A percentile compares a stretch with the other conserved stretches of the same genome.
Evolutionary conservation across 2,888 invertebrate species (phyloP).

Genomic region (Drosophila colorata): DNA sequence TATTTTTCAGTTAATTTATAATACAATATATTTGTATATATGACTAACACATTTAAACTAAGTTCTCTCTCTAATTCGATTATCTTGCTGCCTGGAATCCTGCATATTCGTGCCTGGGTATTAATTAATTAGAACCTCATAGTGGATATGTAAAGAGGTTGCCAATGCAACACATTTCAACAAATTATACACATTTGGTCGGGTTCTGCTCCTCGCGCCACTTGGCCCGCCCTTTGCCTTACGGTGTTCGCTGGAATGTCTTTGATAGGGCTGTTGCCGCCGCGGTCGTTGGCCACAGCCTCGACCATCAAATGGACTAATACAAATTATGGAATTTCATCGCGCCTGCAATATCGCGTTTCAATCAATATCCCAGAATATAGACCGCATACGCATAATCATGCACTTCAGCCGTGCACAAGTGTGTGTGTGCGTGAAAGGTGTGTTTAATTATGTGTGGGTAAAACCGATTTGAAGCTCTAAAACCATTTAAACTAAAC

Average conservation of each 20-base stretch:
- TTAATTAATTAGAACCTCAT: slow-evolving; percentile 2
- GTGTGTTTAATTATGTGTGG: slow-evolving; percentile 1
- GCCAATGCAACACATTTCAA: slow-evolving; percentile 9
- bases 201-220: neutral
- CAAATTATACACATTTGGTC: slow-evolving; percentile 18
- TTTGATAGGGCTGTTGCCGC: neutral
- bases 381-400: slow-evolving; percentile 25
- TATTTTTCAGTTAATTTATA: too few species aligned
- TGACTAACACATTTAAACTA: too few species aligned
- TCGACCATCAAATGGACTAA: slow-evolving; percentile 25
- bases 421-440: neutral
- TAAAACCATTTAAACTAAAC: too few species aligned
- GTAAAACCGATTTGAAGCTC: neutral
- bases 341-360: slow-evolving; percentile 47
- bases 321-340: slow-evolving; percentile 48
- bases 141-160: neutral
- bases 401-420: slow-evolving; percentile 11
- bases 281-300: neutral
- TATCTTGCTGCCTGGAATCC: neutral
- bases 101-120: neutral
- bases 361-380: slow-evolving; percentile 57
- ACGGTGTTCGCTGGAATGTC: neutral
- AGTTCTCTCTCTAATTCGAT: neutral
- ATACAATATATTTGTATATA: too few species aligned
- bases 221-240: neutral